phyloP scores from a whole-genome alignment of 2,888 invertebrate species.

The Scaptomyza cyrtandrae region DNA sequence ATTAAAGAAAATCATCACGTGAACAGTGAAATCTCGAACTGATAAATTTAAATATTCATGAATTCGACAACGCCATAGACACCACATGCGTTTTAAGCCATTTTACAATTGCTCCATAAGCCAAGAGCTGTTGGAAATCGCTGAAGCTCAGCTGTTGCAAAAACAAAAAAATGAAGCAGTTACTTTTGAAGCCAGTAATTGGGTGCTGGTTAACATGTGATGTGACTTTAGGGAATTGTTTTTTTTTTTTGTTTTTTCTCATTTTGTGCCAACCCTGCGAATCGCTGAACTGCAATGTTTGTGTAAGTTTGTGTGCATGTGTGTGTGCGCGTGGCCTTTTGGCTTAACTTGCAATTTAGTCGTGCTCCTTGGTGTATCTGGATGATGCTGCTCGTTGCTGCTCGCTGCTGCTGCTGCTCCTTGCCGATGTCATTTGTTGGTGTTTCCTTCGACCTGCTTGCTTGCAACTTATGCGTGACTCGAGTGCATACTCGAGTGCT shows the following conservation, averaged over 20 bases:
- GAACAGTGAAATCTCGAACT: neutral
- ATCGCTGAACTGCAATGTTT: constrained; percentile 22
- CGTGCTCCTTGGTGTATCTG: constrained; percentile 40
- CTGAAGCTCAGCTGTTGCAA: constrained; percentile 19
- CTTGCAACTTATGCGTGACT: constrained; percentile 79
- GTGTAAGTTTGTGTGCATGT: constrained; percentile 1
- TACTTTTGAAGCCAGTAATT: constrained; percentile 38
- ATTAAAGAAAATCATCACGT: too few species aligned
- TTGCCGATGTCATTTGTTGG: constrained; percentile 66
- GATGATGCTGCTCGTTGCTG: constrained; percentile 13
- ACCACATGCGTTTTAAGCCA: neutral
- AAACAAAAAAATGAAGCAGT: constrained; percentile 19
- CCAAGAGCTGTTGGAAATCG: constrained; percentile 1
- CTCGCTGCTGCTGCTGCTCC: constrained; percentile 25
- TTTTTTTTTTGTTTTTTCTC: neutral
- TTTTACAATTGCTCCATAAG: neutral
- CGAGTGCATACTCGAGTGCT: constrained; percentile 76
- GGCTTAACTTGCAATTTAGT: constrained; percentile 77
- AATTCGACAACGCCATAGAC: neutral
- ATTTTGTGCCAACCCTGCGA: constrained; percentile 44
- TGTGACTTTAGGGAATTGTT: constrained; percentile 14
- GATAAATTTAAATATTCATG: neutral
- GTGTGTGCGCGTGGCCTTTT: constrained; percentile 61
- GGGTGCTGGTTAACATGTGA: constrained; percentile 32
- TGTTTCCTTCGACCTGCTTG: constrained; percentile 71